Evolutionary conservation across 2,888 invertebrate genomes (phyloP).

Genomic region (Lasioglossum figueresi): DNA sequence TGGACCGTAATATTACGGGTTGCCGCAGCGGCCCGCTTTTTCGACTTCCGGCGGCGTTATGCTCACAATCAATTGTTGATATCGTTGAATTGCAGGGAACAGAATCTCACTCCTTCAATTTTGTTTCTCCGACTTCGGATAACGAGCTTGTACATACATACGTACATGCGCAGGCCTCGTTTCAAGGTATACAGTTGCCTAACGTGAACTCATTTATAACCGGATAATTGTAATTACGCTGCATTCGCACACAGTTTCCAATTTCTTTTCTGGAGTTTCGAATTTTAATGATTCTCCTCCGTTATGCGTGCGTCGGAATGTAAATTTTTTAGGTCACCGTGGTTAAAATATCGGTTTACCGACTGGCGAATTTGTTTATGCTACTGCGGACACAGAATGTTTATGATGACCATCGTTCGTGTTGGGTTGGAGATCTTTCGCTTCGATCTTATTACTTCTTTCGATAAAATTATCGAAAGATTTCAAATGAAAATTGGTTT

Average conservation of each 20-base stretch:
- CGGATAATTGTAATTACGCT: neutral
- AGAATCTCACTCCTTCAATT: neutral
- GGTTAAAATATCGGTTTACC: neutral
- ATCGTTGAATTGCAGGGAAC: neutral
- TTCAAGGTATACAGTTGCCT: neutral
- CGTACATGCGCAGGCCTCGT: neutral
- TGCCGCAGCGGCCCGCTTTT: slow-evolving; percentile 27
- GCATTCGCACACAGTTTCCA: neutral
- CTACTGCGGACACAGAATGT: neutral
- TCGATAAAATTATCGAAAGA: no score
- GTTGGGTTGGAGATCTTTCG: neutral
- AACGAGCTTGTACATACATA: neutral
- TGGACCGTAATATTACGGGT: slow-evolving; percentile 42
- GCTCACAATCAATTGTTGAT: slow-evolving; percentile 9
- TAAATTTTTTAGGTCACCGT: neutral
- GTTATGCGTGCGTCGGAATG: neutral
- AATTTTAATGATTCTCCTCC: neutral
- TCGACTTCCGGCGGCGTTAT: slow-evolving; percentile 11
- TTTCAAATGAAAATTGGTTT: neutral
- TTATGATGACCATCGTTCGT: neutral
- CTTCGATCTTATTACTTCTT: neutral
- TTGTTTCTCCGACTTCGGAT: neutral
- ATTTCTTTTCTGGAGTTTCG: neutral
- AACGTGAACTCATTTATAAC: neutral
- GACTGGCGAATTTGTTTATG: neutral